These are phyloP conservation scores for Horisme vitalbata DNA, from an alignment of 2,888 invertebrate species.

Conservation along the genomic window DNA sequence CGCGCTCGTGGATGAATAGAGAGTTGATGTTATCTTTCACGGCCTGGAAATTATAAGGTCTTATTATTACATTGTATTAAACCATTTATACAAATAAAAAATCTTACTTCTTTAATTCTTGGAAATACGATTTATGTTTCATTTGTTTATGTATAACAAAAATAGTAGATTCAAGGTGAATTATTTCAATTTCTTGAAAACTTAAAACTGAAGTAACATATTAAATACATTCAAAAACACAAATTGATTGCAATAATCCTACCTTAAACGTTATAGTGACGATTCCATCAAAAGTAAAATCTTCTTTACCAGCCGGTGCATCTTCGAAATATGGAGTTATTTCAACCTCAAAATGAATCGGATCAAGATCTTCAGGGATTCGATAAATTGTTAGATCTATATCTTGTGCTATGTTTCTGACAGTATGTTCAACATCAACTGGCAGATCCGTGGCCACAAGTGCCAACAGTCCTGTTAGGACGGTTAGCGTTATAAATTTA, in stretches of 20 bases:
- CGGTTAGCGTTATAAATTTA: slow-evolving; percentile 38
- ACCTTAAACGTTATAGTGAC: slow-evolving; percentile 64
- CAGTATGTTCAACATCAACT: slow-evolving; percentile 43
- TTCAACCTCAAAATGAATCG: slow-evolving; percentile 76
- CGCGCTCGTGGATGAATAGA: slow-evolving; percentile 67
- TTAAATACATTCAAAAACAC: too few relatives aligned
- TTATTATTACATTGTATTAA: too few relatives aligned
- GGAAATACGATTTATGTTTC: too few relatives aligned
- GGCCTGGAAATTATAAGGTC: slow-evolving; percentile 43
- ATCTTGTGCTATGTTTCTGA: slow-evolving; percentile 29
- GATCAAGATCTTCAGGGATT: slow-evolving; percentile 71
- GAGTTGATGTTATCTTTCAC: slow-evolving; percentile 41
- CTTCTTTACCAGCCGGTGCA: slow-evolving; percentile 44
- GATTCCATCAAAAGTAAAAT: slow-evolving; percentile 74
- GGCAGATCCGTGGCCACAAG: slow-evolving; percentile 56
- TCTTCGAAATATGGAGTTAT: slow-evolving; percentile 79
- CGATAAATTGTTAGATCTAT: slow-evolving; percentile 49
- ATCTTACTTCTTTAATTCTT: too few relatives aligned
- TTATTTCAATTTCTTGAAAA: too few relatives aligned
- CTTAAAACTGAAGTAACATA: too few relatives aligned
- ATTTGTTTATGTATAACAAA: too few relatives aligned
- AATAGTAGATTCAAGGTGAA: too few relatives aligned
- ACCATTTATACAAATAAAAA: too few relatives aligned
- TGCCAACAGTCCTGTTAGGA: slow-evolving; percentile 49
- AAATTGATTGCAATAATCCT: slow-evolving; percentile 30